These are phyloP conservation scores for Plectrocnemia conspersa DNA, from an alignment of 1,140 invertebrate species.

Conservation along the genomic window DNA sequence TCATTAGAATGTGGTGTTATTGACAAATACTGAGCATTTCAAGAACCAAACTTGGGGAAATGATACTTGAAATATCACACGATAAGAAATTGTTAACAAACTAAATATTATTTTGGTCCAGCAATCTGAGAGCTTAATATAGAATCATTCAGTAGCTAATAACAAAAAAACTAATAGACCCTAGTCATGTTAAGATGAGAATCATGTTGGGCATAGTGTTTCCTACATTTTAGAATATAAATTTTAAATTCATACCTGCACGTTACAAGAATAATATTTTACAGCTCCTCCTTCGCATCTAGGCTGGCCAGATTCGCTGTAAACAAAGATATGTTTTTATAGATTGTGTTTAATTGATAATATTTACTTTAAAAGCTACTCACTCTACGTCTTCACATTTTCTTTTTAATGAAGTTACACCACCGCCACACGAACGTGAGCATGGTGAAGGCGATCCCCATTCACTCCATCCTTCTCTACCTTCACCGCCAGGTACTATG, in stretches of 20 bases:
- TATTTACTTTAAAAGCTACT: conserved; percentile 35
- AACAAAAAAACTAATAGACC: too few relatives aligned
- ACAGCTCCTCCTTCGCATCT: conserved; percentile 69
- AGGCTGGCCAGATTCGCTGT: conserved; percentile 54
- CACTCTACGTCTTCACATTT: conserved; percentile 63
- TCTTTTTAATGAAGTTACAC: conserved; percentile 71
- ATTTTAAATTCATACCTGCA: conserved; percentile 70
- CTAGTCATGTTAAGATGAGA: too few relatives aligned
- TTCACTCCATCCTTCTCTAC: conserved; percentile 60
- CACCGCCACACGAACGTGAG: conserved; percentile 85
- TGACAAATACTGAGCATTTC: too few relatives aligned
- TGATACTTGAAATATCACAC: too few relatives aligned
- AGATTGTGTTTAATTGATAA: neutral
- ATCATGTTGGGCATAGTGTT: too few relatives aligned
- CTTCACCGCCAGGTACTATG: conserved; percentile 61
- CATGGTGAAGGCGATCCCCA: conserved; percentile 75
- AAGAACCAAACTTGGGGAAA: too few relatives aligned
- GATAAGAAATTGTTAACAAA: too few relatives aligned
- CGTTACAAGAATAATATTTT: conserved; percentile 86
- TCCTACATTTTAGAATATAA: conserved; percentile 7
- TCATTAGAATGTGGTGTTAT: too few relatives aligned
- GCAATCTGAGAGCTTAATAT: too few relatives aligned
- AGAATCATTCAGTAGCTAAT: too few relatives aligned
- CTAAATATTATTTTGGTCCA: too few relatives aligned
- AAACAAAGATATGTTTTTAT: conserved; percentile 30